These are phyloP conservation scores for Argentina silus DNA, from an alignment of 2,797 vertebrate species.

Conservation along the genomic window DNA sequence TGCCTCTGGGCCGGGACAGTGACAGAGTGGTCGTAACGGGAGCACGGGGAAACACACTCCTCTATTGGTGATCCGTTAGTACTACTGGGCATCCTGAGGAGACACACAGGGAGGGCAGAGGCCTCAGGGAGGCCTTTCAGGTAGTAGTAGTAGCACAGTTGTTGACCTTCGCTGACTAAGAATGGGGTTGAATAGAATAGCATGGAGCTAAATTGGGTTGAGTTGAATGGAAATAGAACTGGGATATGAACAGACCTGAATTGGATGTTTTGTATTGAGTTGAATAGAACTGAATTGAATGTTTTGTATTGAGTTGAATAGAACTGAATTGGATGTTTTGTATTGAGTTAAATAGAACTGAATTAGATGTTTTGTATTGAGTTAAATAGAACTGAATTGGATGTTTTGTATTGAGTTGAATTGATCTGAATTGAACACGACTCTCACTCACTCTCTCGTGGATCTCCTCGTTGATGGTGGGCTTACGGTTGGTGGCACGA, in stretches of 20 bases:
- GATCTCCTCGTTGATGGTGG: constrained; percentile 94
- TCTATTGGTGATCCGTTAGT: too few relatives aligned
- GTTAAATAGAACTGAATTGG: not conserved
- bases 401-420: not conserved
- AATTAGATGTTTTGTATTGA: too few relatives aligned
- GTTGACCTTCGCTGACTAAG: too few relatives aligned
- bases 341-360: not conserved
- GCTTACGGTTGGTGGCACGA: constrained; percentile 90
- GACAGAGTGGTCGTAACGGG: not conserved
- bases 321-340: not conserved
- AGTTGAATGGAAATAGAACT: too few relatives aligned
- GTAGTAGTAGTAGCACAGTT: too few relatives aligned
- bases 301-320: not conserved
- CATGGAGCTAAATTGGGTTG: too few relatives aligned
- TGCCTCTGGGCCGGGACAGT: not conserved
- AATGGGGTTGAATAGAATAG: too few relatives aligned
- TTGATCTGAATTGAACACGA: not conserved
- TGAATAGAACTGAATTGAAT: too few relatives aligned
- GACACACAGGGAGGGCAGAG: constrained; percentile 10
- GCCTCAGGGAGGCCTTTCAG: too few relatives aligned
- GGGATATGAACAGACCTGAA: too few relatives aligned
- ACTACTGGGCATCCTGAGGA: not conserved
- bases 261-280: too few relatives aligned
- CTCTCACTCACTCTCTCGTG: constrained; percentile 87
- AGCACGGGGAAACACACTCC: not conserved